Evolutionary conservation across 1,140 invertebrate genomes (phyloP), one percentile per base, ranked within the genome.

Genomic region (Diorhabda carinulata): DNA sequence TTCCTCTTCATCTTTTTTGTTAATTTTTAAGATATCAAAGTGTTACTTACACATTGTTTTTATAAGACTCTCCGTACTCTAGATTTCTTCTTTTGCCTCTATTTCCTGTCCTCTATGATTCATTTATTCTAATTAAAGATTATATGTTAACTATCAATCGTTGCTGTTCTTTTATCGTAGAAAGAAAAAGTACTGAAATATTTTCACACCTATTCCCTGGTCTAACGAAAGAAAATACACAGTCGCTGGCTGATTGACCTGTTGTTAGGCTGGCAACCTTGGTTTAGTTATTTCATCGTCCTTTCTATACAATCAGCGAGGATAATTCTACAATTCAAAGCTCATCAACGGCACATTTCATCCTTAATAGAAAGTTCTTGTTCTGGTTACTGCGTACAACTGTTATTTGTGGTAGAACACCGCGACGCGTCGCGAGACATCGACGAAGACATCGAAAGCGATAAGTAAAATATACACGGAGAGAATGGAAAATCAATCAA

Each of bases 251-350:
- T 67, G 66, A 67, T 67, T 67, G 66, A 67, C 66, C 66, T 44
- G 59, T 67, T 61, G 66, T 61, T 47, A 56, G 43, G 57, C 52
- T 47, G 66, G 43, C 66, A 67, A 61, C 57, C 66, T 61, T 52
- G 66, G 66, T 67, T 67, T 67, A n/a, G 64, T 65, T 65, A 65
- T 65, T 65, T 65, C 64, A 57, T 65, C 47, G 56, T 65, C 52
- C 71, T 62, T 56, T 72, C 68, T 68, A 74, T 72, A 70, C 73
- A 78, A 78, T 78, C 77, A 78, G 74, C 70, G 70, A 72, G 68
- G 77, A 78, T 78, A 78, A 78, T 78, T 78, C 73, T 70, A 76
- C 77, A 75, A 78, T 78, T 78, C 77, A 78, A 72, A 76, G 72
- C 76, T 78, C 77, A 78, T 78, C 77, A 78, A 69, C 73, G 70